Evolutionary conservation across 2,888 invertebrate species (phyloP).

Genomic region (Dryobotodes eremita): DNA sequence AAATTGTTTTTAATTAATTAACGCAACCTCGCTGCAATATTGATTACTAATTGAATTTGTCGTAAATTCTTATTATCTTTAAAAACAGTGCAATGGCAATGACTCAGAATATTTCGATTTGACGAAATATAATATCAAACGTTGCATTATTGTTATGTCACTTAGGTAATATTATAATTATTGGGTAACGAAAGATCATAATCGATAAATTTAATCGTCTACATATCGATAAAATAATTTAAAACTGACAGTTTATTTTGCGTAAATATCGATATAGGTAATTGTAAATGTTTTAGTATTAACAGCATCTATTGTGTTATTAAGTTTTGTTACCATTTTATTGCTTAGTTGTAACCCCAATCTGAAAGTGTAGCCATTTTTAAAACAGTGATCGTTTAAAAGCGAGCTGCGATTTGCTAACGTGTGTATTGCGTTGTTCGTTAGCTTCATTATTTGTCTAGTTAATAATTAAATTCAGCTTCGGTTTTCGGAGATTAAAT

Average conservation of each 20-base stretch:
- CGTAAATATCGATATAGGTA: conserved; percentile 57
- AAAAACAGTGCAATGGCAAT: conserved; percentile 62
- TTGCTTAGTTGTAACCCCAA: conserved; percentile 30
- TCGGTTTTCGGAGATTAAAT: conserved; percentile 46
- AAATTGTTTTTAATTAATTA: conserved; percentile 47
- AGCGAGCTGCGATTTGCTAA: conserved; percentile 44
- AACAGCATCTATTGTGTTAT: conserved; percentile 35
- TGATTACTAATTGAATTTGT: conserved; percentile 65
- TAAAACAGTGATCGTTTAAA: background rate
- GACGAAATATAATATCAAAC: conserved; percentile 51
- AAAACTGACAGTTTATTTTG: conserved; percentile 52
- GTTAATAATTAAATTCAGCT: conserved; percentile 36
- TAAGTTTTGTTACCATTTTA: conserved; percentile 42
- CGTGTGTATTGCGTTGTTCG: conserved; percentile 19
- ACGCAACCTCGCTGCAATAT: conserved; percentile 64
- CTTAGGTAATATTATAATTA: conserved; percentile 62
- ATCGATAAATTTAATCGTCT: conserved; percentile 58
- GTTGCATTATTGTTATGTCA: conserved; percentile 67
- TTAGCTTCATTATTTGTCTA: conserved; percentile 22
- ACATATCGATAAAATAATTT: conserved; percentile 53
- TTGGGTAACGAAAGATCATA: conserved; percentile 57
- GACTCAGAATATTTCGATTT: conserved; percentile 59
- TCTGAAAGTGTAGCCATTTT: conserved; percentile 28
- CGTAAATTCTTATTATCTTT: conserved; percentile 62
- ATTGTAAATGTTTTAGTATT: conserved; percentile 19